Conservation (phyloP, 1,140 invertebrate genomes). For the Drosophila novamexicana region DNA sequence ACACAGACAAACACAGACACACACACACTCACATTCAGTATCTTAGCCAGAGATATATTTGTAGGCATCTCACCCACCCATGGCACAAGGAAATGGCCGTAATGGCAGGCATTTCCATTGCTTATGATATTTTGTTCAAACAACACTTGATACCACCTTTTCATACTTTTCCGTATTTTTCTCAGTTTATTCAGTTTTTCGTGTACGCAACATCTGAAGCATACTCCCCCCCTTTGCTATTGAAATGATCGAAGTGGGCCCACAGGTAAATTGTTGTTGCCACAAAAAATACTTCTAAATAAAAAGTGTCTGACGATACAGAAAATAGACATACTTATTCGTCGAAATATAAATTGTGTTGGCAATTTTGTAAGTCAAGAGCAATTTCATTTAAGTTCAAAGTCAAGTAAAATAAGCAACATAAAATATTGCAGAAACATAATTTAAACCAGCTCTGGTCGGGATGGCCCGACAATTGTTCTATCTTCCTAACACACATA, state of each 20-base stretch:
- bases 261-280: slow-evolving; percentile 15
- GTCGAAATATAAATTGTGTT: background rate
- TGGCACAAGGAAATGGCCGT: slow-evolving; percentile 68
- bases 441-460: no score
- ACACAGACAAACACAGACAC: background rate
- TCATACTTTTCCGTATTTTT: background rate
- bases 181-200: slow-evolving; percentile 14
- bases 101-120: slow-evolving; percentile 66
- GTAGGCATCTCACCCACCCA: no score
- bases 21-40: slow-evolving; percentile 1
- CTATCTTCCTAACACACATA: no score
- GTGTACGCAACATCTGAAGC: slow-evolving; percentile 31
- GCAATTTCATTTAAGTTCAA: no score
- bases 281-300: slow-evolving; percentile 2
- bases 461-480: no score
- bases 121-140: slow-evolving; percentile 77
- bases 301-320: slow-evolving; percentile 7
- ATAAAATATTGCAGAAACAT: no score
- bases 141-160: slow-evolving; percentile 69
- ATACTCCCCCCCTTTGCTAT: slow-evolving; percentile 9
- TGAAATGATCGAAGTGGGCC: slow-evolving; percentile 14
- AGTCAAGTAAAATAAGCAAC: no score
- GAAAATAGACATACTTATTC: slow-evolving; percentile 1
- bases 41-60: slow-evolving; percentile 1
- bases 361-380: background rate